Percentiles rank a stretch among this genome's conserved stretches.
Conservation (phyloP, 2,888 invertebrate genomes). For the Holacanthella duospinosa region DNA sequence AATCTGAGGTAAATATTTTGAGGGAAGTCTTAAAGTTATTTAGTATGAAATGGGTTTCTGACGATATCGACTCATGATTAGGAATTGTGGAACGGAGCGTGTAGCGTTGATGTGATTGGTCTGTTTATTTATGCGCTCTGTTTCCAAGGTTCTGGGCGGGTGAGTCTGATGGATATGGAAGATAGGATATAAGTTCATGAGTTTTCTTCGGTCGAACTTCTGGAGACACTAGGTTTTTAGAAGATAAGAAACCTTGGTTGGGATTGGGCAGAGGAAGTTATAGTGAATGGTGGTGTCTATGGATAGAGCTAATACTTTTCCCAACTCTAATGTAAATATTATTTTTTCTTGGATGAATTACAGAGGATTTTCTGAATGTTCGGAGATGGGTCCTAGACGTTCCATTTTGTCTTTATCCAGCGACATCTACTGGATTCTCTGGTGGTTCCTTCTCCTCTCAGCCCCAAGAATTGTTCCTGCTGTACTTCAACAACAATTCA, state of each 20-base stretch:
- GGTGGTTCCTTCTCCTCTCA: constrained; percentile 22
- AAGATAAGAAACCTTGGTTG: not conserved
- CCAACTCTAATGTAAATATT: constrained; percentile 29
- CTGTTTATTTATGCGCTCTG: not conserved
- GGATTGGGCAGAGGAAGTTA: not conserved
- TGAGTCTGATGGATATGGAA: not conserved
- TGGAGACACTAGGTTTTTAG: not conserved
- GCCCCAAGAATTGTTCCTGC: constrained; percentile 17
- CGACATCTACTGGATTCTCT: constrained; percentile 18
- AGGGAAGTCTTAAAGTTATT: too few species aligned
- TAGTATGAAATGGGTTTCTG: too few species aligned
- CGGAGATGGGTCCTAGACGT: not conserved
- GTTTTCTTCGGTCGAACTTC: not conserved
- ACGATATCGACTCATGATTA: not conserved
- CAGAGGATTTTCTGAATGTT: constrained; percentile 1
- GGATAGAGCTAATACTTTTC: not conserved
- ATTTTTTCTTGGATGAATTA: constrained; percentile 28
- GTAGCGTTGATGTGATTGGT: not conserved
- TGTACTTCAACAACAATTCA: constrained; percentile 63
- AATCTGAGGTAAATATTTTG: too few species aligned
- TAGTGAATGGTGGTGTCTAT: constrained; percentile 2
- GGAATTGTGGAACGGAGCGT: not conserved
- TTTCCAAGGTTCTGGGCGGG: not conserved
- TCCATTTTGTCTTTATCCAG: not conserved
- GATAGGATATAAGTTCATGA: not conserved